Conservation (phyloP, 2,113 vertebrate genomes). For the Phalacrocorax pelagicus region DNA sequence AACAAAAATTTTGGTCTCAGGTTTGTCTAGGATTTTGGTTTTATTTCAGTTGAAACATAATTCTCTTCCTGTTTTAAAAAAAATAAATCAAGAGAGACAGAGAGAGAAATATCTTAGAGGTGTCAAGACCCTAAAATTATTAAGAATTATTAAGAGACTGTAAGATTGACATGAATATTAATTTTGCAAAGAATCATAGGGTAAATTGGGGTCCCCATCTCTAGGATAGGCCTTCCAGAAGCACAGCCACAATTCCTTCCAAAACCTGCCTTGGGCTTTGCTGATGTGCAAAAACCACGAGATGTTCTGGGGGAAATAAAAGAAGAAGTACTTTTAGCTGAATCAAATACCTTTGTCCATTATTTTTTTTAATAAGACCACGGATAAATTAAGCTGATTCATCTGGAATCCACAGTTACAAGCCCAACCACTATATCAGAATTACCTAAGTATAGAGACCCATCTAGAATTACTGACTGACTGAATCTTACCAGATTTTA, state of each 20-base stretch:
- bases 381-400: neutral
- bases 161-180: neutral
- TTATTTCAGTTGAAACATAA: neutral
- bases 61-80: neutral
- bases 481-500: neutral
- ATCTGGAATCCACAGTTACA: neutral
- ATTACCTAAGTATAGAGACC: neutral
- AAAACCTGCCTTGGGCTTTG: neutral
- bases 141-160: neutral
- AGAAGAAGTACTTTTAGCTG: neutral
- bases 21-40: neutral
- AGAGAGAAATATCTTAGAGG: neutral
- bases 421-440: neutral
- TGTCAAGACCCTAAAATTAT: neutral
- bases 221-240: neutral
- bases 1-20: no score
- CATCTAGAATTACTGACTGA: neutral
- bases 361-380: neutral
- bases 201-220: rapidly evolving
- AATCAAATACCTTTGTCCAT: rapidly evolving
- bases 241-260: rapidly evolving
- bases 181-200: neutral
- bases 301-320: neutral
- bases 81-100: neutral
- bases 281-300: neutral